These are phyloP conservation scores for Rhamnusium bicolor DNA, from an alignment of 2,888 invertebrate species.

Conservation along the genomic window DNA sequence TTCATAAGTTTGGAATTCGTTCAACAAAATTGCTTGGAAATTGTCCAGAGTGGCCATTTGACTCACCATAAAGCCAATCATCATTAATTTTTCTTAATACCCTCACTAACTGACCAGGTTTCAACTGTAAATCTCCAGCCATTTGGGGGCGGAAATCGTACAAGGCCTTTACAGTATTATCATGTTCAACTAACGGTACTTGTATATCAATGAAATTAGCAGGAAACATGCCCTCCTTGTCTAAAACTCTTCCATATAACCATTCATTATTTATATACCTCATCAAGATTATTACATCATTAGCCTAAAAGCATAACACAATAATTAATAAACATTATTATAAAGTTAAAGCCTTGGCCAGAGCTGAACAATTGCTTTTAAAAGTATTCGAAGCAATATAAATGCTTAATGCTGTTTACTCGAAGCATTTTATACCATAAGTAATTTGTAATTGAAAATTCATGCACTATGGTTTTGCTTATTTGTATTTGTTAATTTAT, in stretches of 20 bases:
- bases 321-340: too few species aligned
- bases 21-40: constrained; percentile 85
- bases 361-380: too few species aligned
- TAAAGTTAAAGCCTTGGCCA: too few species aligned
- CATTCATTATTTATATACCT: constrained; percentile 85
- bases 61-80: constrained; percentile 86
- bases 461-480: too few species aligned
- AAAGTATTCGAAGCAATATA: too few species aligned
- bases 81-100: constrained; percentile 81
- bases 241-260: constrained; percentile 80
- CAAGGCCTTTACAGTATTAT: constrained; percentile 77
- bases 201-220: constrained; percentile 84
- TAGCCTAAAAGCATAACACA: constrained; percentile 77
- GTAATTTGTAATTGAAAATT: too few species aligned
- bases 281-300: constrained; percentile 81
- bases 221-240: constrained; percentile 87
- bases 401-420: too few species aligned
- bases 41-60: constrained; percentile 79
- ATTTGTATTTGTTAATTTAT: too few species aligned
- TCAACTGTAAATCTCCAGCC: constrained; percentile 62
- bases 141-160: constrained; percentile 80
- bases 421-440: too few species aligned
- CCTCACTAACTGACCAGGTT: constrained; percentile 72
- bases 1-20: constrained; percentile 51
- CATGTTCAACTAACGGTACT: constrained; percentile 76